These are phyloP conservation scores for Ochropacha duplaris DNA, from an alignment of 2,888 invertebrate species.

Conservation along the genomic window DNA sequence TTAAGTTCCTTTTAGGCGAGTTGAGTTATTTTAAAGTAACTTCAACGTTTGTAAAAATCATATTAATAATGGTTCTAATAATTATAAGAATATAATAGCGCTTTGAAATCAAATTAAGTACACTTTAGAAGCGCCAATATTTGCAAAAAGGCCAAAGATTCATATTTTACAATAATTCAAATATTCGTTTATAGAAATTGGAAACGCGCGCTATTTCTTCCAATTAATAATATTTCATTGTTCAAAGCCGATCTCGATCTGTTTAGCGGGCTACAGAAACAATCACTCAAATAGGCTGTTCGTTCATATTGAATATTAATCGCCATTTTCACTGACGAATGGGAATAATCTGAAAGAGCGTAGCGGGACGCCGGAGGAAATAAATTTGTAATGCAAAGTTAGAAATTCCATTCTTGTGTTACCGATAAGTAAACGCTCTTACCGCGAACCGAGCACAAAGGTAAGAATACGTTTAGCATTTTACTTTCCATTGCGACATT, in stretches of 20 bases:
- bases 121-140: slow-evolving; percentile 28
- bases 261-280: slow-evolving; percentile 62
- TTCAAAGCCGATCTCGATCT: slow-evolving; percentile 58
- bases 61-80: slow-evolving; percentile 1
- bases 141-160: slow-evolving; percentile 41
- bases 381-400: slow-evolving; percentile 82
- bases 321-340: slow-evolving; percentile 77
- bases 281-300: slow-evolving; percentile 80
- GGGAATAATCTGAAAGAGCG: slow-evolving; percentile 74
- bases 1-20: too few relatives aligned
- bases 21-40: neutral
- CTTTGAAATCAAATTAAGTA: slow-evolving; percentile 3
- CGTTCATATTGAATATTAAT: slow-evolving; percentile 82
- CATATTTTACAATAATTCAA: slow-evolving; percentile 60
- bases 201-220: slow-evolving; percentile 56
- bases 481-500: slow-evolving; percentile 54
- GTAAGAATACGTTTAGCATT: slow-evolving; percentile 70
- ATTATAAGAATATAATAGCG: neutral
- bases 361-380: slow-evolving; percentile 65
- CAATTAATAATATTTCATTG: slow-evolving; percentile 67
- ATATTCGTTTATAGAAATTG: slow-evolving; percentile 59
- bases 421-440: slow-evolving; percentile 76
- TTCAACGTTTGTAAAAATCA: neutral
- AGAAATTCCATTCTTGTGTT: slow-evolving; percentile 78
- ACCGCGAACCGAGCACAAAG: slow-evolving; percentile 57